Evolutionary conservation across 2,888 invertebrate species (phyloP), one percentile per base, ranked within the genome.

Genomic region (Patella pellucida): DNA sequence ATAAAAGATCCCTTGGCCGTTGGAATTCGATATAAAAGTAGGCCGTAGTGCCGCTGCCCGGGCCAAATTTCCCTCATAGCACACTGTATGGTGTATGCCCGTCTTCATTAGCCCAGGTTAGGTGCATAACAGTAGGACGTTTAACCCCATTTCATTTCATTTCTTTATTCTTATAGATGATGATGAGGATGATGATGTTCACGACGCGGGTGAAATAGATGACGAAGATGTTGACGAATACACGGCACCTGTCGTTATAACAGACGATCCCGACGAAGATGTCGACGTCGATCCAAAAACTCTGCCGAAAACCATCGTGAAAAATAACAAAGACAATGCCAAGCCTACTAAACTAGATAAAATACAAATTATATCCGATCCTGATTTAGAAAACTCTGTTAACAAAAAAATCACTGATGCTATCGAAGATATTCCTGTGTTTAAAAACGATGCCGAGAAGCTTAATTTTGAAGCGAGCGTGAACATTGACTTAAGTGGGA

Each of bases 401-500:
- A 72, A 72, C 31, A 77, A 78, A 41, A 80, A 82, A 72, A 80
- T 83, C 3, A 83, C 84, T 4, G 85, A 86, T 69, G 73, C 78
- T 52, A 84, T 86, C 50, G 83, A 80, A 31, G 85, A 86, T 71
- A 71, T 87, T 12, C 89, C 89, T 7, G 82, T 89, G 3, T 88
- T 89, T 76, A 79, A 78, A 1, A 83, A 74, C 3, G 87, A 88
- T 4, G 83, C 84, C n/a, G 88, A 89, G 19, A 88, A 86, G 74
- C 52, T 81, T 0, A 84, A 77, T 7, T 90, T 90, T 83, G 90
- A 90, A 78, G 79, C 85, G 41, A 85, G 82, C 62, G 76, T 90
- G 51, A 88, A 86, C 76, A 84, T 90, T 11, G 90, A 90, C 71
- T 81, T 90, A 9, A 88, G 87, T 76, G 80, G 82, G 19, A 84